These are phyloP conservation scores for Drosophila subpulchrella DNA, from an alignment of 1,140 invertebrate species.

Conservation along the genomic window DNA sequence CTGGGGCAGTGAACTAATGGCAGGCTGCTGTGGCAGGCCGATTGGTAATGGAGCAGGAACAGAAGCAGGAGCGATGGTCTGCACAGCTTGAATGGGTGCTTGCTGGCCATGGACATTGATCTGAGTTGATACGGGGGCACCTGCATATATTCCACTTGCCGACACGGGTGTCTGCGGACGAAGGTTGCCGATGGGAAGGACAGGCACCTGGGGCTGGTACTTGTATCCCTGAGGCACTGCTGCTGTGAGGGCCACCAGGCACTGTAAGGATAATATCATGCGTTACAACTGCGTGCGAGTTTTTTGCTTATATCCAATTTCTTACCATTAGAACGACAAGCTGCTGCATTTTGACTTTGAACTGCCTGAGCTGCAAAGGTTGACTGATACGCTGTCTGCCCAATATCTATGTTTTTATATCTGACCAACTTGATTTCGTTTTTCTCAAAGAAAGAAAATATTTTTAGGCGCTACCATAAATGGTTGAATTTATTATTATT, in stretches of 20 bases:
- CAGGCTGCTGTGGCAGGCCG: conserved; percentile 12
- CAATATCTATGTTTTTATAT: conserved; percentile 71
- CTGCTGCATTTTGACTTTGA: conserved; percentile 63
- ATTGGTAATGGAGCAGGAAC: conserved; percentile 24
- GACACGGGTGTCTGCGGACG: conserved; percentile 66
- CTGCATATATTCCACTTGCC: conserved; percentile 61
- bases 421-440: conserved; percentile 20
- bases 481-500: conserved; percentile 70
- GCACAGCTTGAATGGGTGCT: conserved; percentile 34
- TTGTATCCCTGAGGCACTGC: conserved; percentile 73
- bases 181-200: conserved; percentile 57
- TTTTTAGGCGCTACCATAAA: conserved; percentile 60
- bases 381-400: conserved; percentile 56
- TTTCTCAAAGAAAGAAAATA: conserved; percentile 46
- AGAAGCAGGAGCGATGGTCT: conserved; percentile 15
- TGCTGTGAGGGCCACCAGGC: conserved; percentile 46
- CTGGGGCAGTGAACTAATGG: conserved; percentile 9
- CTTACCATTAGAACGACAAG: conserved; percentile 68
- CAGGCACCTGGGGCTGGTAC: conserved; percentile 52
- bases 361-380: conserved; percentile 40
- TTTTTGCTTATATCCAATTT: background rate
- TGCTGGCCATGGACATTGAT: conserved; percentile 43
- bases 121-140: conserved; percentile 20
- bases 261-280: conserved; percentile 36
- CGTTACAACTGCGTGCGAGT: background rate